Conservation (phyloP, 37 sponge, comb jelly and placozoan species). For the Halichondria panicea region DNA sequence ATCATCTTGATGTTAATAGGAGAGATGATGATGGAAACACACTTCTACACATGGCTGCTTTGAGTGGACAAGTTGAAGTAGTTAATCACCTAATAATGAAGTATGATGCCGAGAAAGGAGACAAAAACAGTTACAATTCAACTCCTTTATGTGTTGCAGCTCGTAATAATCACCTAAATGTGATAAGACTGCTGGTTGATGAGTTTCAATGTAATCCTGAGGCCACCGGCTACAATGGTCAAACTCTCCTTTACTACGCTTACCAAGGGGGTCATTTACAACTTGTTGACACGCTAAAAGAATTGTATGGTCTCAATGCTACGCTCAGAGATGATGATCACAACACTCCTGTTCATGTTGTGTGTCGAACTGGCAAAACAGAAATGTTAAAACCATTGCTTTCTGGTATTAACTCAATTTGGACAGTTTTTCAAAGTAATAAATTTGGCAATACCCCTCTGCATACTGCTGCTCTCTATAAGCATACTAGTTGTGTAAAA, state of each 20-base stretch:
- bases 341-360: too few relatives aligned
- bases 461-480: background rate
- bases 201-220: slow-evolving; percentile 21
- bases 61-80: background rate
- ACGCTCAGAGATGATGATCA: too few relatives aligned
- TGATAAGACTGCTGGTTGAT: slow-evolving; percentile 12
- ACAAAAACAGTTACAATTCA: background rate
- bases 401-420: too few relatives aligned
- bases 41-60: background rate
- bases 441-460: slow-evolving; percentile 20
- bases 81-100: background rate
- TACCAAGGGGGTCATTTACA: background rate
- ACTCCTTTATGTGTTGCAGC: slow-evolving; percentile 23
- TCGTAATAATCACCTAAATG: background rate
- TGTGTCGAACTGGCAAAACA: too few relatives aligned
- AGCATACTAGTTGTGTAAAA: background rate
- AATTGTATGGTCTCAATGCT: background rate
- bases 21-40: slow-evolving; percentile 3
- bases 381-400: too few relatives aligned
- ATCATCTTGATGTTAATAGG: slow-evolving; percentile 11
- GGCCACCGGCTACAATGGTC: too few relatives aligned
- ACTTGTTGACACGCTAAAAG: background rate
- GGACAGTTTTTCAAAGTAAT: background rate
- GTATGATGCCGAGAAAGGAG: too few relatives aligned
- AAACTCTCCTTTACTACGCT: too few relatives aligned